Conservation (phyloP, 1,140 invertebrate genomes). For the Leptinotarsa texana region DNA sequence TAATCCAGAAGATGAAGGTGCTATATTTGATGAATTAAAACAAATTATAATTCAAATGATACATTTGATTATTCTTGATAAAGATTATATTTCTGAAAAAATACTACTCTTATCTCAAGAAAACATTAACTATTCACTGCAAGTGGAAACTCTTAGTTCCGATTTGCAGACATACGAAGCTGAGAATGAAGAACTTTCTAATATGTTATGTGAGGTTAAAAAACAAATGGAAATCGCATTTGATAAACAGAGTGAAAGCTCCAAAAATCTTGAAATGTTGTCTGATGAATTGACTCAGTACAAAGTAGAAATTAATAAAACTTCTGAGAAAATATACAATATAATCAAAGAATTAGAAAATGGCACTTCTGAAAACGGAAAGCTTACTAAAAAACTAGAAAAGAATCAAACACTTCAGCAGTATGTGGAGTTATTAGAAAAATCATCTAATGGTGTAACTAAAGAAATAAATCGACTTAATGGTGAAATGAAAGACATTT, state of each 20-base stretch:
- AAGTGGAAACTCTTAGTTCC: too few species aligned
- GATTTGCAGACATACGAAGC: neutral
- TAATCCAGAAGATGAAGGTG: too few species aligned
- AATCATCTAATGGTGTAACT: neutral
- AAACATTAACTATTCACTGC: too few species aligned
- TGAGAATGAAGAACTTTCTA: slow-evolving; percentile 1
- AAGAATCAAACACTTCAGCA: slow-evolving; percentile 15
- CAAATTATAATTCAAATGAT: too few species aligned
- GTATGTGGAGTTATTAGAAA: neutral
- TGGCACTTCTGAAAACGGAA: neutral
- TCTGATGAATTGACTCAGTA: slow-evolving; percentile 6
- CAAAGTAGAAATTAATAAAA: neutral
- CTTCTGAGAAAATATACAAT: neutral
- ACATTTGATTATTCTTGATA: too few species aligned
- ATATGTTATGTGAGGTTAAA: neutral
- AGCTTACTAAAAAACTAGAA: neutral
- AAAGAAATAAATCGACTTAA: neutral
- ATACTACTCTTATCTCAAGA: too few species aligned
- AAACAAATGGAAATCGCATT: neutral
- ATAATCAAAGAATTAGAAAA: slow-evolving; percentile 8
- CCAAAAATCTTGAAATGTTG: neutral
- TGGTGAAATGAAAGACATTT: neutral
- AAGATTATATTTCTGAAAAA: too few species aligned
- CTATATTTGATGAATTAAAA: too few species aligned
- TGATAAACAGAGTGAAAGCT: neutral